Conservation (phyloP, 2,113 vertebrate species). For the Tauraco erythrolophus region DNA sequence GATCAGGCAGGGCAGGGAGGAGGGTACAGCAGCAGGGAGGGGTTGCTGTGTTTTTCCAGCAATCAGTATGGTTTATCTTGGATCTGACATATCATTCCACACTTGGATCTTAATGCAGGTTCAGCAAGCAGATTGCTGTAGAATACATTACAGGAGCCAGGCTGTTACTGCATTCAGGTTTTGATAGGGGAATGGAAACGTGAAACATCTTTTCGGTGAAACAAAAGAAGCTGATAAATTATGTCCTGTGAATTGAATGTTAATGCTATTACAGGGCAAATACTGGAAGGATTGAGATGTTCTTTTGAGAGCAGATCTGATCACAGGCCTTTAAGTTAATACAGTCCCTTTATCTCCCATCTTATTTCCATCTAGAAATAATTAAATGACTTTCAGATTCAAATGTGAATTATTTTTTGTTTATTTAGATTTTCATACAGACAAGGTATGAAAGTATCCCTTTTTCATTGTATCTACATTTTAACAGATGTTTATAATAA, state of each 20-base stretch:
- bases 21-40: accelerated
- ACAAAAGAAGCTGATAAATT: slow-evolving; percentile 2
- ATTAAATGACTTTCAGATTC: background rate
- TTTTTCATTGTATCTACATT: background rate
- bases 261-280: background rate
- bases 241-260: background rate
- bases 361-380: background rate
- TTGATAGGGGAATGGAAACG: background rate
- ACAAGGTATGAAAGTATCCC: background rate
- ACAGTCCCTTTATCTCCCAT: background rate
- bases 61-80: background rate
- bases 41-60: background rate
- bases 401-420: background rate
- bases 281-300: background rate
- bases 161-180: background rate
- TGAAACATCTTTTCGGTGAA: background rate
- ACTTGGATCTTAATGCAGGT: background rate
- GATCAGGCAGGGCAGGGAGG: background rate
- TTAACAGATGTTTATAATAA: background rate
- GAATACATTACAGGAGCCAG: background rate
- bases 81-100: background rate
- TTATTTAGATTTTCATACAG: background rate
- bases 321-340: background rate
- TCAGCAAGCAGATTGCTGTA: background rate
- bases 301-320: background rate